A percentile compares a stretch with the other conserved stretches of the same genome.
These are phyloP conservation scores for Aleiodes sp. DNA, from an alignment of 1,140 invertebrate species.

Conservation along the genomic window DNA sequence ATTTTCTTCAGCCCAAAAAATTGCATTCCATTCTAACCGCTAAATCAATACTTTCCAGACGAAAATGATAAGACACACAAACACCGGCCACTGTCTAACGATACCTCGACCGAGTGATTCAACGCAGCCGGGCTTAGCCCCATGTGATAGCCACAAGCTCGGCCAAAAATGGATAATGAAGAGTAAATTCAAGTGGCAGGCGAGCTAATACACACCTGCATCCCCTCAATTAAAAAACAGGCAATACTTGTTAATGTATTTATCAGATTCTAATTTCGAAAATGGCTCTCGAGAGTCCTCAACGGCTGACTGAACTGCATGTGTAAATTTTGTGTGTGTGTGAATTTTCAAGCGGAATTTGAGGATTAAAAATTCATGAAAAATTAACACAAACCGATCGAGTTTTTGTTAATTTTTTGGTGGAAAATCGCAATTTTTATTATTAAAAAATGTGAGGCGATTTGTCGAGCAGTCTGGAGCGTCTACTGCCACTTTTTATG, in stretches of 20 bases:
- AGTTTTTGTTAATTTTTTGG: neutral
- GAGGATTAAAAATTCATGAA: neutral
- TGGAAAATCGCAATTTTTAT: neutral
- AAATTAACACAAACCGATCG: neutral
- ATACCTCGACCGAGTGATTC: slow-evolving; percentile 74
- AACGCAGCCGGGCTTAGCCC: slow-evolving; percentile 76
- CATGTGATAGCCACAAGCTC: slow-evolving; percentile 74
- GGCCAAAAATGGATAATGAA: slow-evolving; percentile 96
- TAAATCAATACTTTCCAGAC: slow-evolving; percentile 75
- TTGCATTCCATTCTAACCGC: no score
- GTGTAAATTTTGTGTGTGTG: neutral
- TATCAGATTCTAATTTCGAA: slow-evolving; percentile 50
- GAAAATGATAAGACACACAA: slow-evolving; percentile 87
- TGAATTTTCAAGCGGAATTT: neutral
- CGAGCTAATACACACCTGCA: slow-evolving; percentile 64
- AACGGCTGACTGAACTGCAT: slow-evolving; percentile 1
- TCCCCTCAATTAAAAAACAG: slow-evolving; percentile 37
- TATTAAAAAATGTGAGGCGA: slow-evolving; percentile 34
- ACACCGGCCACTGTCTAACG: slow-evolving; percentile 91
- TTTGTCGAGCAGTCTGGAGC: slow-evolving; percentile 41
- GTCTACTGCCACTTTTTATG: slow-evolving; percentile 56
- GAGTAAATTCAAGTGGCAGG: slow-evolving; percentile 94
- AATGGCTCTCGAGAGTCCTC: slow-evolving; percentile 34
- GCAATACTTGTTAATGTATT: slow-evolving; percentile 59
- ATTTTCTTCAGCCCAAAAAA: no score